These are phyloP conservation scores for Drosophila fuyamai DNA, from an alignment of 1,140 invertebrate species.

Conservation along the genomic window DNA sequence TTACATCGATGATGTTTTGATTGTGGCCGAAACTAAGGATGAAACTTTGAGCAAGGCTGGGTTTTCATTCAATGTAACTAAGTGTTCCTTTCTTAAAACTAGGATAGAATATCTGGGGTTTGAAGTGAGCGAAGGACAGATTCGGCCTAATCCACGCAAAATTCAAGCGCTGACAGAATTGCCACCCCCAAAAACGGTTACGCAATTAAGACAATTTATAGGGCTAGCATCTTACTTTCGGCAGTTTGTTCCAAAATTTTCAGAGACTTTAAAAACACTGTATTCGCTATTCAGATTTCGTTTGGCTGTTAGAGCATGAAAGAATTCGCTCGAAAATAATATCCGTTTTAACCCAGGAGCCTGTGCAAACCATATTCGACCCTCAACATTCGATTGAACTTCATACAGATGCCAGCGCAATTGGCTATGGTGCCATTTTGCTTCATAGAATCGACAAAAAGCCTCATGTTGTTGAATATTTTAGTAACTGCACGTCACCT, in stretches of 20 bases:
- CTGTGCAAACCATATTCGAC: no score
- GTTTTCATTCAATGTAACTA: background rate
- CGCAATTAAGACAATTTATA: background rate
- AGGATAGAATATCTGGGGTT: background rate
- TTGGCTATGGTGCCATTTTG: conserved; percentile 6
- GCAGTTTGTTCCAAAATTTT: no score
- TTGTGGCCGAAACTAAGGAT: background rate
- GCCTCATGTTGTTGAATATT: conserved; percentile 3
- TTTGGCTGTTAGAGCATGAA: no score
- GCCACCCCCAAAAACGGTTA: background rate
- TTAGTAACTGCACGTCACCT: conserved; percentile 6
- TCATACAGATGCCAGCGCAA: conserved; percentile 6
- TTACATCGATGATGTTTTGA: background rate
- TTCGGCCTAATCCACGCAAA: background rate
- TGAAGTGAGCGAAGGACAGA: background rate
- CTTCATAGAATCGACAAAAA: background rate
- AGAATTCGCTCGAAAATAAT: no score
- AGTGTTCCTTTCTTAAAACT: background rate
- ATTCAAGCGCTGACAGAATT: background rate
- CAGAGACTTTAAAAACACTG: no score
- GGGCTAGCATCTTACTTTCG: no score
- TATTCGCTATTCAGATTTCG: no score
- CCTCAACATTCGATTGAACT: conserved; percentile 7
- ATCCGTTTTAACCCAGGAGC: no score
- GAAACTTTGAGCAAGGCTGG: background rate